Evolutionary conservation across 2,888 invertebrate genomes (phyloP), one percentile per base, ranked within the genome.

Genomic region (Diarsia mendica): DNA sequence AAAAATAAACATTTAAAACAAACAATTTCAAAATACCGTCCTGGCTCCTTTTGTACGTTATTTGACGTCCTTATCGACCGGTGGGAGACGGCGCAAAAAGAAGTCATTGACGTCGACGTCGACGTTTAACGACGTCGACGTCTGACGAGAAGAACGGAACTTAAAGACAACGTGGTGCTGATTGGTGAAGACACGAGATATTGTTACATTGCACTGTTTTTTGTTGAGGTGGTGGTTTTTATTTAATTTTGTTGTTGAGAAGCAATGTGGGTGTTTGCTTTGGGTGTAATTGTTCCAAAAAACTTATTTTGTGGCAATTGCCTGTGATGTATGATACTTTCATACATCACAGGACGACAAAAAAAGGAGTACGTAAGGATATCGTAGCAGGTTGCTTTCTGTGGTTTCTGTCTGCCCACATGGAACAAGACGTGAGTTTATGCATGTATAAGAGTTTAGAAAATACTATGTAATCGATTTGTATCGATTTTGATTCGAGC

Each of bases 11-110:
- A 83, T 80, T 82, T 84, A 80, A 83, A 87, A 87, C 83, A 85
- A 82, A 83, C 80, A 85, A 79, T 87, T 79, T 72, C 65, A 79
- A 61, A 79, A 84, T 79, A 74, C 66, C 51, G 48, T 73, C 67
- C 70, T 63, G 68, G 44, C 55, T 53, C 75, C 79, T 69, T 87
- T 86, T 86, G 84, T 84, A 68, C 79, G 49, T 51, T 85, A 76
- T 85, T 86, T 90, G 91, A 90, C 86, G 85, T 87, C 79, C 88
- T 86, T 91, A 91, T 91, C 88, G 90, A 90, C 86, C 87, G 83
- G 79, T 80, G 81, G 81, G 86, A 84, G 83, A 83, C 79, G 86
- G 82, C 83, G 82, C 75, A 84, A 84, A 87, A 87, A 87, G 86
- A 83, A 83, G 71, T 73, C 74, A 55, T 65, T 71, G 80, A 75